phyloP scores from a whole-genome alignment of 2,888 invertebrate genomes.

The Erebia aethiops region DNA sequence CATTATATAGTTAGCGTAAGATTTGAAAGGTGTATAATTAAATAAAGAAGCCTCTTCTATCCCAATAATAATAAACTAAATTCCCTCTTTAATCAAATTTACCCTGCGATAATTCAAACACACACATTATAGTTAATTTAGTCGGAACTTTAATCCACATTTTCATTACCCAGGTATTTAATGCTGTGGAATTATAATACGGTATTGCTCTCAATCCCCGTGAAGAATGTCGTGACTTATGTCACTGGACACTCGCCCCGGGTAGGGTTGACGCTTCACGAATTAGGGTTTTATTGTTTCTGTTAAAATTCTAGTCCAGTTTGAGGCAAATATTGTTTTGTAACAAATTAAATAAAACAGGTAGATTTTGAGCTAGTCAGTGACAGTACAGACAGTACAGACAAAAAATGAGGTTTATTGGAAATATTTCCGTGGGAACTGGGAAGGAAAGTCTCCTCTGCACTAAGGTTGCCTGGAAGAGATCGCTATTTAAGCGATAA shows the following conservation, averaged over 20 bases:
- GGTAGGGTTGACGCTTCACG: slow-evolving; percentile 8
- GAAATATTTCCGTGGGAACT: too few relatives aligned
- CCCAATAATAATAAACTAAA: too few relatives aligned
- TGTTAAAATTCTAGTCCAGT: neutral
- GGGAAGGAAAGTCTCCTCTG: too few relatives aligned
- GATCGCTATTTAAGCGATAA: too few relatives aligned
- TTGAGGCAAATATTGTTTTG: neutral
- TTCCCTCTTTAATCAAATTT: neutral
- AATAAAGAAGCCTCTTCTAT: too few relatives aligned
- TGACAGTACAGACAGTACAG: too few relatives aligned
- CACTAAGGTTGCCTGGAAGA: too few relatives aligned
- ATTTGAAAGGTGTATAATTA: too few relatives aligned
- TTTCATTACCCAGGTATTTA: slow-evolving; percentile 14
- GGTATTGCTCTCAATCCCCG: slow-evolving; percentile 22
- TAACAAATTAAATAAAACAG: too few relatives aligned
- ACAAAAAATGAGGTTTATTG: too few relatives aligned
- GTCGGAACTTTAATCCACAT: slow-evolving; percentile 7
- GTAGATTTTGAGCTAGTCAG: too few relatives aligned
- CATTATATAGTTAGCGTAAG: too few relatives aligned
- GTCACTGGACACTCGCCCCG: slow-evolving; percentile 51
- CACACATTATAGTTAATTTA: neutral
- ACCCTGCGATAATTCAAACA: neutral
- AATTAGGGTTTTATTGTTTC: neutral
- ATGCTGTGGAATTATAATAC: slow-evolving; percentile 18
- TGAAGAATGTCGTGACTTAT: slow-evolving; percentile 49